Percentiles rank a stretch among this genome's conserved stretches.
phyloP scores from a whole-genome alignment of 2,113 vertebrate genomes.

The Daboia siamensis region DNA sequence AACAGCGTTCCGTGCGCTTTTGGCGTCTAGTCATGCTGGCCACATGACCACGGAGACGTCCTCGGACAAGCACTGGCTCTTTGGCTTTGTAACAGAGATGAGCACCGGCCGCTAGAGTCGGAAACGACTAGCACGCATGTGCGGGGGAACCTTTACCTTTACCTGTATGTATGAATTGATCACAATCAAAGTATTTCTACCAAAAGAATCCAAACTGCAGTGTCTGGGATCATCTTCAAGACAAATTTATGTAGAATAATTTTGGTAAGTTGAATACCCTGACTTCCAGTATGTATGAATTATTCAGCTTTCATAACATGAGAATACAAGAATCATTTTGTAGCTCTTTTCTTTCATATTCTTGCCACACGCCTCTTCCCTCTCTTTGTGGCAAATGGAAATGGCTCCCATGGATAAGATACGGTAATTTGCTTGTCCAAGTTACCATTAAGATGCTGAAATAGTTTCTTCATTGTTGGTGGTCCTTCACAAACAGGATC shows the following conservation, averaged over 20 bases:
- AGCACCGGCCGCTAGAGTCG: no score
- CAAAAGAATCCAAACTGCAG: slow-evolving; percentile 49
- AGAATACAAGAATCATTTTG: slow-evolving; percentile 34
- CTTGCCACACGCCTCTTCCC: slow-evolving; percentile 32
- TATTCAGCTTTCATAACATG: slow-evolving; percentile 35
- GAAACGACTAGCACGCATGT: no score
- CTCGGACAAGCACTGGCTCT: no score
- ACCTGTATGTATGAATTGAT: slow-evolving; percentile 31
- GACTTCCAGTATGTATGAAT: slow-evolving; percentile 50
- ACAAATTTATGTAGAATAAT: slow-evolving; percentile 49
- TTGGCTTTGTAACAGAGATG: no score
- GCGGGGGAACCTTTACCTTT: no score
- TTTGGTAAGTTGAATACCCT: slow-evolving; percentile 6
- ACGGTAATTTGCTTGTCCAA: slow-evolving; percentile 10
- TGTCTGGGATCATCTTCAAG: slow-evolving; percentile 51
- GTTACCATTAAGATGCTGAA: slow-evolving; percentile 34
- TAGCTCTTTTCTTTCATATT: slow-evolving; percentile 31
- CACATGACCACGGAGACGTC: no score
- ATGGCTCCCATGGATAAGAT: not conserved
- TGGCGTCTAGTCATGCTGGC: no score
- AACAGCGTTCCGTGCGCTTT: no score
- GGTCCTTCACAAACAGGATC: slow-evolving; percentile 12
- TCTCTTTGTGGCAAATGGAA: not conserved
- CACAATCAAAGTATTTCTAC: slow-evolving; percentile 54
- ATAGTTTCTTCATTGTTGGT: slow-evolving; percentile 23